phyloP scores from a whole-genome alignment of 2,888 invertebrate species.

The Tachina lurida region DNA sequence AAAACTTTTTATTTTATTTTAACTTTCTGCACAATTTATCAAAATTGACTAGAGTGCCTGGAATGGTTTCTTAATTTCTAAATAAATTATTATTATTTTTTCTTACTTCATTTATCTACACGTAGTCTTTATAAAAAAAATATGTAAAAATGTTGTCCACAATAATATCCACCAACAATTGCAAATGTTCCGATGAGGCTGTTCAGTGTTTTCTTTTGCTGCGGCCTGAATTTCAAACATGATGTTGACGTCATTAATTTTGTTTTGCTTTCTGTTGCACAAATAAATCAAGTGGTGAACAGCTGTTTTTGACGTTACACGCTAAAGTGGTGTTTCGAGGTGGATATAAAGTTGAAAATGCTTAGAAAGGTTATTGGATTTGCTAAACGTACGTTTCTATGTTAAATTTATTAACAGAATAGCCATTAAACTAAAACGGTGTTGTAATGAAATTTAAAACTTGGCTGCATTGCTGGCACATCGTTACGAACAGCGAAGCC shows the following conservation, averaged over 20 bases:
- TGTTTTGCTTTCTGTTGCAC: constrained; percentile 14
- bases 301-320: constrained; percentile 41
- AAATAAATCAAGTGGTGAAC: neutral
- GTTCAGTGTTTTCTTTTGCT: constrained; percentile 37
- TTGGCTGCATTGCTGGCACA: too few relatives aligned
- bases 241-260: constrained; percentile 21
- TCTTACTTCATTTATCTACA: constrained; percentile 31
- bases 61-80: constrained; percentile 62
- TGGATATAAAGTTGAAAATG: neutral
- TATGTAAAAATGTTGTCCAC: constrained; percentile 41
- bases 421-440: too few relatives aligned
- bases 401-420: neutral
- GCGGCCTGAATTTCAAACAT: neutral
- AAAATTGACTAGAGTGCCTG: constrained; percentile 21
- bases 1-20: neutral
- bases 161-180: constrained; percentile 31
- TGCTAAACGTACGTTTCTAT: neutral
- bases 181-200: constrained; percentile 23
- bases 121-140: constrained; percentile 27
- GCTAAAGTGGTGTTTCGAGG: neutral
- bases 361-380: neutral
- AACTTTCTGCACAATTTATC: constrained; percentile 13
- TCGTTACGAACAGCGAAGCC: too few relatives aligned
- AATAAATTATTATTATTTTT: constrained; percentile 22
- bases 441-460: too few relatives aligned